Evolutionary conservation across 1,140 invertebrate species (phyloP), one percentile per base, ranked within the genome.

Genomic region (Nephila pilipes): DNA sequence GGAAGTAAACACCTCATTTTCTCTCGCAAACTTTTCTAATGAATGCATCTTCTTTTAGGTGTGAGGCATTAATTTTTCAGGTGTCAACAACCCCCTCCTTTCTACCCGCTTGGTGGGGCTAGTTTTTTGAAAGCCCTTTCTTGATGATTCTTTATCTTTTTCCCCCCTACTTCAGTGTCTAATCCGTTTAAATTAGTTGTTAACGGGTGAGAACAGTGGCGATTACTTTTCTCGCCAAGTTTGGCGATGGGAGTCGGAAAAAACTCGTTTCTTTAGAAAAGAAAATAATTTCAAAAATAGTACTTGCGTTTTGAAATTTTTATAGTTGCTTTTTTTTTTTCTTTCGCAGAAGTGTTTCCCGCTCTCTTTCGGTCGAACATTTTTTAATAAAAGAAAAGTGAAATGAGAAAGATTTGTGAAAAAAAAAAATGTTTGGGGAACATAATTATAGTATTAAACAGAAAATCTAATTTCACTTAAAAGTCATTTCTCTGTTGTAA

Each of bases 61-160:
- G 69, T 75, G 69, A 75, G 29, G 29, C 69, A 75, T 75, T 75
- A 75, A 75, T 75, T 75, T 75, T 75, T 75, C 69, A 75, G 14
- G 69, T 75, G 69, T 75, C 69, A 75, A 75, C 69, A 75, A 75
- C 69, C 69, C 69, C 69, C 69, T 36, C 29, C 18, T 32, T 75
- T 75, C 65, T 75, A 18, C 29, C 29, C 5, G 29, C 69, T 32
- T 36, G 32, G 69, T 20, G 69, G 32, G 29, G 69, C 65, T 75
- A 29, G 12, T 32, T 75, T 75, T 75, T 75, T 32, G 18, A 75
- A 75, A 75, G 69, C 29, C 36, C 4, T 29, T 69, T 69, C n/a
- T 69, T 60, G 18, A 20, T 22, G 18, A 18, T 18, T n/a, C n/a
- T n/a, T n/a, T n/a, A 10, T n/a, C 25, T 8, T 12, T n/a, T 29